Evolutionary conservation across 2,797 vertebrate species (phyloP), one percentile per base, ranked within the genome.

Genomic region (Diceros bicornis): DNA sequence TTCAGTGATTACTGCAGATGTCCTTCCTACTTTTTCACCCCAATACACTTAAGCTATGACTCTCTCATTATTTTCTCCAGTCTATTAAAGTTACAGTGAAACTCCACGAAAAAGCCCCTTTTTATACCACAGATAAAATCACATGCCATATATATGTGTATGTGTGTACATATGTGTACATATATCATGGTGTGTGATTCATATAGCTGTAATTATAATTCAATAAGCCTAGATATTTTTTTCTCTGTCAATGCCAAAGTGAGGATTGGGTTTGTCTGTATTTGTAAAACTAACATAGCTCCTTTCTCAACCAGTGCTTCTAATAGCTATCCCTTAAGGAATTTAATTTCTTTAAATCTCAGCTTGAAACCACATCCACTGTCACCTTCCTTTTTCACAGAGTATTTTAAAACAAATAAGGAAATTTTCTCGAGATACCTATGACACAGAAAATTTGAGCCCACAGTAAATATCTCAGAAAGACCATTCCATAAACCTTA

Each of bases 31-130:
- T 78, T 93, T 95, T 87, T 90, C 32, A 97, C 75, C 81, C 50
- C 81, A 96, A 69, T 83, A 84, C 64, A 83, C 50, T 37, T 55
- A 92, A 90, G 59, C 32, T 52, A 90, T 89, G 74, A 75, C 25
- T 92, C 25, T 11, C 29, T 93, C 82, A 93, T 84, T 95, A 93
- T 50, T 94, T 96, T 94, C 75, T 94, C 62, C 75, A 92, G 84
- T 79, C 83, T 90, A n/a, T 94, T 92, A 90, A 92, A 95, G 83
- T 84, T 84, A 95, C n/a, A 83, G n/a, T 89, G 78, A 89, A 92
- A 72, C 8, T 25, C 55, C 59, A 95, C 68, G 71, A 52, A 92
- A 89, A 96, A 89, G 55, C 41, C 11, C n/a, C 32, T 88, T 92
- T 96, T 94, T 57, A 90, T 86, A 57, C 82, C 41, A 87, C 34